These are phyloP conservation scores for Gerris buenoi DNA, from an alignment of 1,140 invertebrate genomes.

Conservation along the genomic window DNA sequence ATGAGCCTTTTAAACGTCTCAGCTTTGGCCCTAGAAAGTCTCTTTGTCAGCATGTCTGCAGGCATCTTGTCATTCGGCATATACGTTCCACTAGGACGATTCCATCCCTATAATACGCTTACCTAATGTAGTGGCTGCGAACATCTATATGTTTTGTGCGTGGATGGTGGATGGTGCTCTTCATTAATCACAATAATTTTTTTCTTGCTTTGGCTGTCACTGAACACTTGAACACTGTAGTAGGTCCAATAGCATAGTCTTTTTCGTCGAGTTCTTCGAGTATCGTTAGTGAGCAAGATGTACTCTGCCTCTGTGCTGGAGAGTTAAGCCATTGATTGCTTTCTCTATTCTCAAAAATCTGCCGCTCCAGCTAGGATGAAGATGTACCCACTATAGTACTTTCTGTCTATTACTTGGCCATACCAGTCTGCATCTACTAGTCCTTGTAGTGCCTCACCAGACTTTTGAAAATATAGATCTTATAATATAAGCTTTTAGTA, in stretches of 20 bases:
- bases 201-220: conserved; percentile 24
- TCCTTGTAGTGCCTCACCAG: background rate
- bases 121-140: conserved; percentile 24
- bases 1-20: too few species aligned
- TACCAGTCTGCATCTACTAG: too few species aligned
- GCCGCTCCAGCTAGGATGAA: too few species aligned
- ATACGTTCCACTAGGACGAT: background rate
- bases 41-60: conserved; percentile 9
- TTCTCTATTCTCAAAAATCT: too few species aligned
- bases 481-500: too few species aligned
- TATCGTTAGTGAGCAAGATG: conserved; percentile 22
- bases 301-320: conserved; percentile 28
- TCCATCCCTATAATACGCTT: conserved; percentile 8
- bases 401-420: too few species aligned
- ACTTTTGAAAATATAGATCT: background rate
- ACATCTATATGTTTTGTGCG: conserved; percentile 29
- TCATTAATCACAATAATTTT: conserved; percentile 23
- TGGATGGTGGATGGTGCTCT: conserved; percentile 19
- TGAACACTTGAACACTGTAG: conserved; percentile 17
- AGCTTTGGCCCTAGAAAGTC: conserved; percentile 4
- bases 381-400: too few species aligned
- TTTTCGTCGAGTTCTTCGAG: conserved; percentile 10
- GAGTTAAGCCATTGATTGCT: too few species aligned
- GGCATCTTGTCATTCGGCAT: conserved; percentile 4
- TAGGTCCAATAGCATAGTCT: background rate